Percentiles rank a stretch among this genome's conserved stretches.
These are phyloP conservation scores for Lissonota sp. DNA, from an alignment of 2,888 invertebrate genomes.

Conservation along the genomic window DNA sequence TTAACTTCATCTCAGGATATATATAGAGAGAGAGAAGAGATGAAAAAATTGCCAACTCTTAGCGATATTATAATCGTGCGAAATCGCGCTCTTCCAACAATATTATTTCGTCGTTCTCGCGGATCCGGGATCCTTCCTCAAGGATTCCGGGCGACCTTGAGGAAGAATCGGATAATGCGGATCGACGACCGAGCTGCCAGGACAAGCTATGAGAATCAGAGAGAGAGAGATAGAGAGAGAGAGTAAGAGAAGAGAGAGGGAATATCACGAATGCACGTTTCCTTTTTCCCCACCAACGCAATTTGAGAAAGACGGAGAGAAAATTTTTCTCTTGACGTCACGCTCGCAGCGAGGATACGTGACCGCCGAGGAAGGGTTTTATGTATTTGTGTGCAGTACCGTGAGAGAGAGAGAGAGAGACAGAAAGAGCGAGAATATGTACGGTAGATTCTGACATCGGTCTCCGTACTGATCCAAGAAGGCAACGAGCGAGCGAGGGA, in stretches of 20 bases:
- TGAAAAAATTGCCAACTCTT: too few relatives aligned
- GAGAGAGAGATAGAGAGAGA: conserved; percentile 21
- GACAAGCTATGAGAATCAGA: conserved; percentile 14
- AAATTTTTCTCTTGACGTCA: conserved; percentile 67
- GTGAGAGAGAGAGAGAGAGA: conserved; percentile 13
- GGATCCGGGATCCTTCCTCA: conserved; percentile 49
- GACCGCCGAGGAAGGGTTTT: conserved; percentile 34
- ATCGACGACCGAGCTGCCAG: conserved; percentile 64
- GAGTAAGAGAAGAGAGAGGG: conserved; percentile 34
- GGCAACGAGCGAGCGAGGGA: conserved; percentile 23
- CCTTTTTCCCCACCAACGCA: conserved; percentile 48
- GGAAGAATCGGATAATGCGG: conserved; percentile 55
- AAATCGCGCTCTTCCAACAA: not conserved
- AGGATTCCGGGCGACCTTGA: conserved; percentile 67
- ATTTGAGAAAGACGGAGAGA: conserved; percentile 46
- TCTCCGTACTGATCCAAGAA: conserved; percentile 13
- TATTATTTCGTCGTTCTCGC: not conserved
- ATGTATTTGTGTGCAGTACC: conserved; percentile 3
- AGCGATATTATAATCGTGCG: not conserved
- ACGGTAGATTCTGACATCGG: not conserved
- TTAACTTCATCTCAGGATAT: too few relatives aligned
- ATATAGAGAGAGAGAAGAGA: too few relatives aligned
- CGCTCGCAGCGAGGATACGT: conserved; percentile 53
- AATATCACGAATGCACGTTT: conserved; percentile 29
- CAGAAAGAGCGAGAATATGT: conserved; percentile 4